Percentiles rank a stretch among this genome's conserved stretches.
These are phyloP conservation scores for Odontamblyopus rebecca DNA, from an alignment of 2,797 vertebrate genomes.

Conservation along the genomic window DNA sequence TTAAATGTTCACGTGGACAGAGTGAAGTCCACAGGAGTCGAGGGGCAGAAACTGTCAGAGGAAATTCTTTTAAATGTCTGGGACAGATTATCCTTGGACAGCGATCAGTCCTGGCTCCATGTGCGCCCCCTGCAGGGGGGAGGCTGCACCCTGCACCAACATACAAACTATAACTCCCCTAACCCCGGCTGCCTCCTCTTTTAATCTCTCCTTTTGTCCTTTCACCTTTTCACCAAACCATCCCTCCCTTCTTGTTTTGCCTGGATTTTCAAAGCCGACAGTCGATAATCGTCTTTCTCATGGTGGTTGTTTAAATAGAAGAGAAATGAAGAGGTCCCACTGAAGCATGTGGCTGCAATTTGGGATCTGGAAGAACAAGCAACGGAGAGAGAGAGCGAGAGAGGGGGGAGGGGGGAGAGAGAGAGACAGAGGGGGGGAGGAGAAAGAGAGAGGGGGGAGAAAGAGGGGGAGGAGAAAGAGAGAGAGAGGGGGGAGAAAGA, in stretches of 20 bases:
- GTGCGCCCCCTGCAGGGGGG: constrained; percentile 45
- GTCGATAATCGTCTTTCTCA: constrained; percentile 58
- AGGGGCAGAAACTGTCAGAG: constrained; percentile 18
- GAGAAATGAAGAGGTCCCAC: constrained; percentile 26
- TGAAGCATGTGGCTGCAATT: constrained; percentile 69
- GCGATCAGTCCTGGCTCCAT: constrained; percentile 71
- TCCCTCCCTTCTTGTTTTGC: constrained; percentile 14
- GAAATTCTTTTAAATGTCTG: constrained; percentile 62
- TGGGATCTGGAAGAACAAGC: constrained; percentile 31
- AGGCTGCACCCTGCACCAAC: constrained; percentile 16
- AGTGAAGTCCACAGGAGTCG: constrained; percentile 51
- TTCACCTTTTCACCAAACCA: constrained; percentile 25
- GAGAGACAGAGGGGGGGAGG: no score
- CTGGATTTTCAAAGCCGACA: constrained; percentile 48
- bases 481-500: no score
- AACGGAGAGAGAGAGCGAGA: neutral
- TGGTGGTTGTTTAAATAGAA: constrained; percentile 57
- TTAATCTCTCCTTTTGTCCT: constrained; percentile 43
- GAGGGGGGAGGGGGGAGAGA: no score
- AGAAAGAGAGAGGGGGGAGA: no score
- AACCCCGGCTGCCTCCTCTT: constrained; percentile 52
- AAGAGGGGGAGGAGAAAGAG: no score
- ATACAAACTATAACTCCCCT: constrained; percentile 44
- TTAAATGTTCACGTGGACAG: neutral
- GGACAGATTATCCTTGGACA: constrained; percentile 74